Evolutionary conservation across 2,113 vertebrate genomes (phyloP).

Genomic region (Engystomops pustulosus): DNA sequence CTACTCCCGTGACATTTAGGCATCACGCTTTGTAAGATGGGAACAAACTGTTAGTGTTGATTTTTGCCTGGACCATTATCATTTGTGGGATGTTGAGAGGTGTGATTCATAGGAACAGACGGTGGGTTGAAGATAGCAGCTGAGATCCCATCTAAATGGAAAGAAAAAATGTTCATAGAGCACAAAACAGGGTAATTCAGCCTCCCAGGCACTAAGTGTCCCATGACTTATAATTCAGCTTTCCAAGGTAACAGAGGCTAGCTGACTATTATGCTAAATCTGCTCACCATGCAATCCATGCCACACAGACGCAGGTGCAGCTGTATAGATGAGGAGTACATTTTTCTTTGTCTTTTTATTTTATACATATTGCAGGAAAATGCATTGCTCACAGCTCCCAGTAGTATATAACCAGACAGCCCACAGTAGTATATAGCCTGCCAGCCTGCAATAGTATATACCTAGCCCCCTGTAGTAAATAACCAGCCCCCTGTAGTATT

Average conservation of each 20-base stretch:
- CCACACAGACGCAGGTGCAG: neutral
- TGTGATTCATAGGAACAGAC: constrained; percentile 24
- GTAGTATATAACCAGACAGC: no score
- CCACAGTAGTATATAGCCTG: no score
- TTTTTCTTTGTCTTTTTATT: no score
- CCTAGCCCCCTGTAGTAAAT: no score
- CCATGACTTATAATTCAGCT: neutral
- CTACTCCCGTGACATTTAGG: neutral
- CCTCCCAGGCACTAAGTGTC: neutral
- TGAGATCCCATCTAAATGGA: neutral
- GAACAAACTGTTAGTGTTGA: neutral
- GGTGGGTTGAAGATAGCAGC: neutral
- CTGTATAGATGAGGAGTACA: neutral
- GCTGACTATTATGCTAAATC: neutral
- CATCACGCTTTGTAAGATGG: neutral
- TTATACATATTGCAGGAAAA: no score
- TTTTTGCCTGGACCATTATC: neutral
- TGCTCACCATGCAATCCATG: neutral
- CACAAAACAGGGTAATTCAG: neutral
- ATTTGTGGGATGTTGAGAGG: neutral
- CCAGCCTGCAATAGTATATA: no score
- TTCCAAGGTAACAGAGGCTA: neutral
- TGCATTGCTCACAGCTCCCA: no score
- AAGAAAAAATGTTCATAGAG: neutral
- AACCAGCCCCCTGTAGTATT: no score